Evolutionary conservation across 2,888 invertebrate species (phyloP).

Genomic region (Latrodectus hesperus): DNA sequence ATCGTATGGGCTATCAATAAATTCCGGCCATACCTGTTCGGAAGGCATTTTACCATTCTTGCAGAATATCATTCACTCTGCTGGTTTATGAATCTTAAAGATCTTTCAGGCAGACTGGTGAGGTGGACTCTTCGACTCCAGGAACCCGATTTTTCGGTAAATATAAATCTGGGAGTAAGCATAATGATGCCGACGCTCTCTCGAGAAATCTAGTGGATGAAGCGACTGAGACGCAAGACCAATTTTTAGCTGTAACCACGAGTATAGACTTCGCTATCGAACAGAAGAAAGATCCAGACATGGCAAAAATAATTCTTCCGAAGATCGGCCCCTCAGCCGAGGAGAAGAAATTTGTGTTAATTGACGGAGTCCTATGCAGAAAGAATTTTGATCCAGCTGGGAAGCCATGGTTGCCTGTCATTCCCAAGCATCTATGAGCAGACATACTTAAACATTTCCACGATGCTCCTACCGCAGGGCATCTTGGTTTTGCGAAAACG

Average conservation of each 20-base stretch:
- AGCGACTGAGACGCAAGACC: neutral
- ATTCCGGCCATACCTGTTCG: no score
- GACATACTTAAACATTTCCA: conserved; percentile 7
- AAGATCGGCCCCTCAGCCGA: no score
- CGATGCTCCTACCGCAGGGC: conserved; percentile 59
- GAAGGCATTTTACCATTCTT: conserved; percentile 73
- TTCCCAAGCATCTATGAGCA: no score
- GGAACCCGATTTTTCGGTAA: conserved; percentile 74
- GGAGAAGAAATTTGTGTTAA: no score
- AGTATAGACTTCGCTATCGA: no score
- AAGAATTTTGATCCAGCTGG: conserved; percentile 18
- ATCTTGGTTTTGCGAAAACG: no score
- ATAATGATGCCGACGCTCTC: conserved; percentile 74
- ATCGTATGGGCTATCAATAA: conserved; percentile 74
- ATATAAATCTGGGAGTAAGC: conserved; percentile 74
- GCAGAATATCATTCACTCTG: conserved; percentile 77
- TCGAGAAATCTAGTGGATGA: conserved; percentile 69
- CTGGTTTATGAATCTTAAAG: no score
- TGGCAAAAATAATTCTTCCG: no score
- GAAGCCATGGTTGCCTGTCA: neutral
- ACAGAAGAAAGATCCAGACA: no score
- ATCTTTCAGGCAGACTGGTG: no score
- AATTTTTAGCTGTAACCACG: no score
- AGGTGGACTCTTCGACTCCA: conserved; percentile 76
- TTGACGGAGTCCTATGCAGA: no score